Base-by-base conservation (phyloP, 2,888 invertebrate genomes). In the Iselma pallidipennis region DNA sequence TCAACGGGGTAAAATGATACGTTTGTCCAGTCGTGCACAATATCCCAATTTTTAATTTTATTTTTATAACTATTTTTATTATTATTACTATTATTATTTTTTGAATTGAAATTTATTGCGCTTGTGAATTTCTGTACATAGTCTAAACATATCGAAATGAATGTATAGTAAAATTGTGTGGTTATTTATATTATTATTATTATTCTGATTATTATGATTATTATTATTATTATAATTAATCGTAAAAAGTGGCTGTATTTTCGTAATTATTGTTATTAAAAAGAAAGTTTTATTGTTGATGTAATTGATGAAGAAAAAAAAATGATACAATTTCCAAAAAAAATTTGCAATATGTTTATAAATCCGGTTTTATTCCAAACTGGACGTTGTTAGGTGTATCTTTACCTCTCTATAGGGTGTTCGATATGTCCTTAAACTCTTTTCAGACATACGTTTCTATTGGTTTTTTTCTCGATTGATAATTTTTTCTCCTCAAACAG, bases 231-330 rank as follows among this genome's bases (percentile, higher is more conserved):
- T 33, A 33, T 33, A 54, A 60, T 66, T 68, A 70, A 70, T 65
- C 72, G 73, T 75, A 74, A 74, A 74, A 72, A 71, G 76, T 77
- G 77, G 78, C 77, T 78, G 78, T 78, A 77, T 75, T 71, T 71
- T 73, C 67, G 72, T 74, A 73, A 71, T 73, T 64, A 70, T 76
- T 77, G 75, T 76, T 78, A 73, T 73, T 63, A 66, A 63, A 56
- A 56, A 61, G 51, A 57, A 23, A 65, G 65, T 74, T 74, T 69
- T 70, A 73, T 74, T 77, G 73, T 74, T 76, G 71, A 71, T 73
- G 51, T 51, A 51, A 51, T 51, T 55, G 60, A 42, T 55, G 64
- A 66, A 55, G 59, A 37, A 45, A 28, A 66, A 55, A 61, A 37
- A 45, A 28, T 56, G 19, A 19, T 54, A n/a, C 19, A 21, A 52